Conservation (phyloP, 2,113 vertebrate genomes). For the Bucco capensis region DNA sequence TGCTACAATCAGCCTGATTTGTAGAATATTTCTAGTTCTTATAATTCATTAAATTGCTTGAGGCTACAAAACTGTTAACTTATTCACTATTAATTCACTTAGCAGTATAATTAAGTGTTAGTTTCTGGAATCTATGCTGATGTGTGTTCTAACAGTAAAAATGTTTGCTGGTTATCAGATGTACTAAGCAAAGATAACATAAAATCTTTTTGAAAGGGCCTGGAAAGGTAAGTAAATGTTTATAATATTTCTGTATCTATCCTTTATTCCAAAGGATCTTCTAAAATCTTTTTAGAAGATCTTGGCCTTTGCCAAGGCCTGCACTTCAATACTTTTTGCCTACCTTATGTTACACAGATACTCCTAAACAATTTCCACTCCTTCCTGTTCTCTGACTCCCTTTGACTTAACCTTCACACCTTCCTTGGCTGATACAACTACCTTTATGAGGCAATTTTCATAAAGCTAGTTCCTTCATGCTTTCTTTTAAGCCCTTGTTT, state of each 20-base stretch:
- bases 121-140: neutral
- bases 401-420: conserved; percentile 56
- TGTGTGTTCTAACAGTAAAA: conserved; percentile 23
- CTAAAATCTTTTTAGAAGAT: conserved; percentile 78
- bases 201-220: conserved; percentile 30
- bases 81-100: neutral
- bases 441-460: conserved; percentile 73
- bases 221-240: conserved; percentile 70
- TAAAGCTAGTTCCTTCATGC: conserved; percentile 75
- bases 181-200: conserved; percentile 29
- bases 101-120: neutral
- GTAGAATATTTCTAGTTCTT: neutral
- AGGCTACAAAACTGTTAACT: neutral
- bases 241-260: conserved; percentile 18
- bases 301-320: conserved; percentile 44
- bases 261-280: conserved; percentile 66
- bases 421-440: conserved; percentile 71
- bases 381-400: conserved; percentile 66
- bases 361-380: conserved; percentile 65
- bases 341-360: conserved; percentile 16
- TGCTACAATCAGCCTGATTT: neutral
- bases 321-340: conserved; percentile 36
- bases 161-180: conserved; percentile 8
- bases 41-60: neutral
- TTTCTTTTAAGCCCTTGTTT: conserved; percentile 50